phyloP scores from a whole-genome alignment of 2,888 invertebrate species.

The Tenthredo notha region DNA sequence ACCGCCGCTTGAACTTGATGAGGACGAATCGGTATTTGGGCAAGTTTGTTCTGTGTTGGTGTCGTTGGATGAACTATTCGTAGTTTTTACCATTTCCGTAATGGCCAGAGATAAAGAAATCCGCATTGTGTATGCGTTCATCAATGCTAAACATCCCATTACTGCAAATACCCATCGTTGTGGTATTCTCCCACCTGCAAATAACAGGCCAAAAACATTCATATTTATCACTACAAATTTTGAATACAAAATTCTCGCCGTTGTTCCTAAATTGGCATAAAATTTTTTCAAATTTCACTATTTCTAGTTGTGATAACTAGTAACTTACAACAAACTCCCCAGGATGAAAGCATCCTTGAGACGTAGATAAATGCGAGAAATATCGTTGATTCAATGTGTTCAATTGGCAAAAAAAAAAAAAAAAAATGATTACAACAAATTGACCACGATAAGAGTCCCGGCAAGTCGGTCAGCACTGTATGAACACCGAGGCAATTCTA shows the following conservation, averaged over 20 bases:
- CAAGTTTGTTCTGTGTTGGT: background rate
- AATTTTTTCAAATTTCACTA: background rate
- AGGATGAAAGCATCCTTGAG: background rate
- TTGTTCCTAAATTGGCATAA: background rate
- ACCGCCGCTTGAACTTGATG: background rate
- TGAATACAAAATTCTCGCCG: background rate
- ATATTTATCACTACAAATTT: background rate
- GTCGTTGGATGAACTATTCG: background rate
- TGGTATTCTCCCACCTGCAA: background rate
- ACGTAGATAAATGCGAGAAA: background rate
- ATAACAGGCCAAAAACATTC: background rate
- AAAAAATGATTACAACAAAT: background rate
- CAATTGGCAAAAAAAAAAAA: background rate
- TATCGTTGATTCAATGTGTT: background rate
- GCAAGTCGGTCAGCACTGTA: background rate
- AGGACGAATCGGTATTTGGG: background rate
- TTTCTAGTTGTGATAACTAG: too few species aligned
- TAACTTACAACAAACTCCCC: slow-evolving; percentile 11
- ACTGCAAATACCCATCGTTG: slow-evolving; percentile 65
- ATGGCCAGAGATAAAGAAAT: slow-evolving; percentile 78
- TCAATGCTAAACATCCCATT: slow-evolving; percentile 78
- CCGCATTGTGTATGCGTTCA: slow-evolving; percentile 78
- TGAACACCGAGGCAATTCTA: background rate
- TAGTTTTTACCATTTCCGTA: slow-evolving; percentile 76
- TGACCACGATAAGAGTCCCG: background rate